These are phyloP conservation scores for Taxidea taxus DNA, from an alignment of 2,113 vertebrate species.

Conservation along the genomic window DNA sequence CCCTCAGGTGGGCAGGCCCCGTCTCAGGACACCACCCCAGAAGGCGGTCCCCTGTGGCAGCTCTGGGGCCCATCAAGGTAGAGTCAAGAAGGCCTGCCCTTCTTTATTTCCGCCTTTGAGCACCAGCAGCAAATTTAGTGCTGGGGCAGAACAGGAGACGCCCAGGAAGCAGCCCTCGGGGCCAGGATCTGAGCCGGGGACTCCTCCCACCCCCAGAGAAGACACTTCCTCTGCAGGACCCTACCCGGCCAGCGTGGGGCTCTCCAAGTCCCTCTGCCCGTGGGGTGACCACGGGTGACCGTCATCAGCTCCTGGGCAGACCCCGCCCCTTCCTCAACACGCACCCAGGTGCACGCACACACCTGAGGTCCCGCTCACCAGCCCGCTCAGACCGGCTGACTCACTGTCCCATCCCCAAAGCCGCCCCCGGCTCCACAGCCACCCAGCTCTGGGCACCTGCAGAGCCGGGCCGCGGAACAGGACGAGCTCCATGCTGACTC, in stretches of 20 bases:
- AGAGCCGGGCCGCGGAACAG: rapidly evolving
- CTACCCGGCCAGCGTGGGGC: not conserved
- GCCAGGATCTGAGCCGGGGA: not conserved
- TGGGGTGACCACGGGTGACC: not conserved
- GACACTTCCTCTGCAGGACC: slow-evolving; percentile 29
- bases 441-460: not conserved
- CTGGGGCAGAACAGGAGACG: not conserved
- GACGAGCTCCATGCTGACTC: not conserved
- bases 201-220: not conserved
- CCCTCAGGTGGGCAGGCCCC: not conserved
- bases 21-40: not conserved
- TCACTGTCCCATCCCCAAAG: not conserved
- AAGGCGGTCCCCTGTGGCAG: not conserved
- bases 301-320: not conserved
- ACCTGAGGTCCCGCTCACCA: not conserved
- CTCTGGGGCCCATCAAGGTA: not conserved
- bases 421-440: not conserved
- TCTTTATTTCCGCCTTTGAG: not conserved
- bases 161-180: slow-evolving; percentile 45
- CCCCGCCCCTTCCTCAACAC: not conserved
- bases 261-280: not conserved
- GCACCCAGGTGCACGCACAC: rapidly evolving
- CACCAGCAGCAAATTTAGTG: not conserved
- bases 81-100: not conserved
- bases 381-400: not conserved